Evolutionary conservation across 2,888 invertebrate genomes (phyloP).

Genomic region (Trachelus troglodyta): DNA sequence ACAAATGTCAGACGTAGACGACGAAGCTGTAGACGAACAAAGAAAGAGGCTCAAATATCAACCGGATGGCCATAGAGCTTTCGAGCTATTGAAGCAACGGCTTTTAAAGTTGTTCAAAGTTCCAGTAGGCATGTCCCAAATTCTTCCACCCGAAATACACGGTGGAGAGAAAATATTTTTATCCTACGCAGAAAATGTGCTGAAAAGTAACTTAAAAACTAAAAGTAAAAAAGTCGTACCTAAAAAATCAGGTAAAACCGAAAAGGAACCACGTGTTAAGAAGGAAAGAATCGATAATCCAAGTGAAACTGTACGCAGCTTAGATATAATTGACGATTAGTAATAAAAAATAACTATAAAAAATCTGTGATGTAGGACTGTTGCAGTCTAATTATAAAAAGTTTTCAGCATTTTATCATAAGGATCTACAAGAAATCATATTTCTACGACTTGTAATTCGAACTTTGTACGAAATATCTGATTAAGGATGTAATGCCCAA

Average conservation of each 20-base stretch:
- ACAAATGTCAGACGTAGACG: slow-evolving; percentile 5
- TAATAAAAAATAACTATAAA: neutral
- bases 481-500: neutral
- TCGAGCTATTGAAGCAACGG: slow-evolving; percentile 41
- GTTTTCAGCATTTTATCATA: neutral
- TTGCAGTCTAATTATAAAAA: neutral
- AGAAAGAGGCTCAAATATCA: neutral
- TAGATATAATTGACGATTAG: neutral
- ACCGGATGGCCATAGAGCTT: slow-evolving; percentile 10
- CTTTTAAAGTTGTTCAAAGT: slow-evolving; percentile 53
- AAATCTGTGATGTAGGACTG: neutral
- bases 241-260: neutral
- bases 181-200: neutral
- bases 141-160: slow-evolving; percentile 11
- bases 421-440: neutral
- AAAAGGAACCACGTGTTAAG: neutral
- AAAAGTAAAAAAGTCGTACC: neutral
- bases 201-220: neutral
- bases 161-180: neutral
- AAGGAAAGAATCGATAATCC: neutral
- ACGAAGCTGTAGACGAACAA: neutral
- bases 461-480: neutral
- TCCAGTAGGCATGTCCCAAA: slow-evolving; percentile 51
- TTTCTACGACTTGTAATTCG: neutral
- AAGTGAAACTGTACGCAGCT: neutral